Evolutionary conservation across 2,113 vertebrate species (phyloP).

Genomic region (Irena cyanogastra): DNA sequence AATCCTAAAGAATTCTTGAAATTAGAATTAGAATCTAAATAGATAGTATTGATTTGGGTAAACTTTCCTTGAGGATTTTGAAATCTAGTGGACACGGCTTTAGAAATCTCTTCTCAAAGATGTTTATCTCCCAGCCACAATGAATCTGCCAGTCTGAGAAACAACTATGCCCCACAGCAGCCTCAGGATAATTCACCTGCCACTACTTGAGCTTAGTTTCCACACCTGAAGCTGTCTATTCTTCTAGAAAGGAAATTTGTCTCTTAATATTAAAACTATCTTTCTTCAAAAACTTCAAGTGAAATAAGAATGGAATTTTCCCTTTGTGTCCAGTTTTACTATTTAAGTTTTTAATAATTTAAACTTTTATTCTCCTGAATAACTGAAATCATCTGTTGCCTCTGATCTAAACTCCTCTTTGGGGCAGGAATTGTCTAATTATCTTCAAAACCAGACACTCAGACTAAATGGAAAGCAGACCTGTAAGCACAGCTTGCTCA

Average conservation of each 20-base stretch:
- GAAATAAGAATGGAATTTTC: background rate
- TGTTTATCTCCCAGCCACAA: background rate
- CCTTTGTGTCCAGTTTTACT: background rate
- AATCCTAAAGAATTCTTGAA: background rate
- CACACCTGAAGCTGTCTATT: background rate
- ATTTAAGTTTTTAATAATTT: background rate
- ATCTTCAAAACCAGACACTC: background rate
- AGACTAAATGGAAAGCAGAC: background rate
- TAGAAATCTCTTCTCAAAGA: background rate
- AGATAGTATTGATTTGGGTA: background rate
- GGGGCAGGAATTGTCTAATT: background rate
- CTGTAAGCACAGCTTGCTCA: background rate
- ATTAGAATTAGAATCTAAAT: background rate
- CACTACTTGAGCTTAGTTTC: background rate
- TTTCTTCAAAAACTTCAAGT: background rate
- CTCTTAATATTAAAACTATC: background rate
- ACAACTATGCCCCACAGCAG: background rate
- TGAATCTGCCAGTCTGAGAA: background rate
- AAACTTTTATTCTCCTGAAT: background rate
- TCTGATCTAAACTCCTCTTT: background rate
- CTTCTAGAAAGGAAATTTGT: background rate
- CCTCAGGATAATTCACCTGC: background rate
- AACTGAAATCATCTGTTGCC: background rate
- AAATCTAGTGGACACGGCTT: background rate
- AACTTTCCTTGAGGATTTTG: background rate